Percentiles rank a stretch among this genome's conserved stretches.
Conservation (phyloP, 2,888 invertebrate species). For the Conomelus anceps region DNA sequence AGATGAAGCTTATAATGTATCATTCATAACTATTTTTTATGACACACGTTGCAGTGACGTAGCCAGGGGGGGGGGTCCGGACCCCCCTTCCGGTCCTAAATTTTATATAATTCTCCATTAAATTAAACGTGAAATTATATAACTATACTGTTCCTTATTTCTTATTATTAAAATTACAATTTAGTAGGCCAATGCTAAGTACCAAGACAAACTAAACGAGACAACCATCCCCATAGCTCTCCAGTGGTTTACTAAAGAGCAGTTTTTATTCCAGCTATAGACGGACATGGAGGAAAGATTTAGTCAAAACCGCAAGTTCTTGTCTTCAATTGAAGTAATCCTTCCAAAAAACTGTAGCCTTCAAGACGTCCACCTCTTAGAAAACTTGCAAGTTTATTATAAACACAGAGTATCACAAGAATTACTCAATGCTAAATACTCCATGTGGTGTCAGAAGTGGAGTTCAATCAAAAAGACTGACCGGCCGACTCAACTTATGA, state of each 20-base stretch:
- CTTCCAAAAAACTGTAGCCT: not conserved
- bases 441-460: not conserved
- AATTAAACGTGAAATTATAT: too few relatives aligned
- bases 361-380: not conserved
- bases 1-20: too few relatives aligned
- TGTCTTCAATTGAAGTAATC: not conserved
- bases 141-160: too few relatives aligned
- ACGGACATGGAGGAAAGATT: not conserved
- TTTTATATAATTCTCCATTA: too few relatives aligned
- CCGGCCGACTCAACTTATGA: not conserved
- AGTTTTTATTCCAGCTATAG: slow-evolving; percentile 1
- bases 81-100: too few relatives aligned
- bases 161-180: too few relatives aligned
- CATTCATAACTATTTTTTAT: too few relatives aligned
- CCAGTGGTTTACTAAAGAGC: not conserved
- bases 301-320: not conserved
- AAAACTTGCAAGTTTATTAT: not conserved
- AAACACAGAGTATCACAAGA: not conserved
- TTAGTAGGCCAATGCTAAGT: not conserved
- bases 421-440: not conserved
- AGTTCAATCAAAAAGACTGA: not conserved
- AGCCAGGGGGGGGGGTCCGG: too few relatives aligned
- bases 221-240: too few relatives aligned
- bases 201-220: too few relatives aligned
- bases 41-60: too few relatives aligned